Percentiles rank a stretch among this genome's conserved stretches.
Evolutionary conservation across 2,888 invertebrate genomes (phyloP).

Genomic region (Harmothoe impar): DNA sequence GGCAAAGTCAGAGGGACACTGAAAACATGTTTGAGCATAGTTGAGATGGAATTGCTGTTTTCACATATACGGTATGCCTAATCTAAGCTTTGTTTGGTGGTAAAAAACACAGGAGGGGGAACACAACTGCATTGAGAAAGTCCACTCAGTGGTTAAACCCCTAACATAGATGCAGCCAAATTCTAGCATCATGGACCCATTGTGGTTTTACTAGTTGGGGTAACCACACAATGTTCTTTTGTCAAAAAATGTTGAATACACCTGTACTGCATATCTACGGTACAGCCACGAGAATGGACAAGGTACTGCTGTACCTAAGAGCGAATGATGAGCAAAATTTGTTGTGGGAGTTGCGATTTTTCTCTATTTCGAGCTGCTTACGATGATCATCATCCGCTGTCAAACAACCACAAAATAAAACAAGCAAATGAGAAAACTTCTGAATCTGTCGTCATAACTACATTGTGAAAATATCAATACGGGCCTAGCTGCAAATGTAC

Average conservation of each 20-base stretch:
- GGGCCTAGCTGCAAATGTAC: background rate
- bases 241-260: background rate
- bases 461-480: conserved; percentile 22
- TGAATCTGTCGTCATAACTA: conserved; percentile 3
- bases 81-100: too few relatives aligned
- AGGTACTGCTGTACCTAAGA: background rate
- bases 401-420: conserved; percentile 36
- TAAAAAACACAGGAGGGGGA: too few relatives aligned
- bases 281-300: background rate
- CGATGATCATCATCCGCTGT: conserved; percentile 41
- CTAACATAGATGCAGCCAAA: too few relatives aligned
- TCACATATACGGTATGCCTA: too few relatives aligned
- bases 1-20: background rate
- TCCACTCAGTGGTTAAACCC: too few relatives aligned
- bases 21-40: conserved; percentile 24
- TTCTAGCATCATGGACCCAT: too few relatives aligned
- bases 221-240: background rate
- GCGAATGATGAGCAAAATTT: conserved; percentile 39
- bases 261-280: background rate
- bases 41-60: background rate
- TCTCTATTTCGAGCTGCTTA: background rate
- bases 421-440: background rate
- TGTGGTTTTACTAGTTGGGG: background rate
- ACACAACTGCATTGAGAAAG: too few relatives aligned
- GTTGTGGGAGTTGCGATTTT: conserved; percentile 3